These are phyloP conservation scores for Capitulum mitella DNA, from an alignment of 2,888 invertebrate species.

Conservation along the genomic window DNA sequence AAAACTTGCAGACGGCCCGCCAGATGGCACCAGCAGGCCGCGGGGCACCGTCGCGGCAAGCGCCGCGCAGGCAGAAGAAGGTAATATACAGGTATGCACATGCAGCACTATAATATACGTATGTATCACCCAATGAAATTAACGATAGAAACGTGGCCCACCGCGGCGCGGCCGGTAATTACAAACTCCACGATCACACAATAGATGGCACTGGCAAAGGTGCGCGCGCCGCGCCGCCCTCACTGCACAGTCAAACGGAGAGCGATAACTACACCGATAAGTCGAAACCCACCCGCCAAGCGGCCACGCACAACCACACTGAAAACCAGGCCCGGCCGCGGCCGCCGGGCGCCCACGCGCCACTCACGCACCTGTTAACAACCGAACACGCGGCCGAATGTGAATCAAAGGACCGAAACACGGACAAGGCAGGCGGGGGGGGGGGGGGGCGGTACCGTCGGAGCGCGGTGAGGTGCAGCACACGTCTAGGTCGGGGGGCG, in stretches of 20 bases:
- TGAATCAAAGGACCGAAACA: constrained; percentile 7
- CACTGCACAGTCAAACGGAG: neutral
- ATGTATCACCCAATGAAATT: constrained; percentile 22
- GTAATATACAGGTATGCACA: constrained; percentile 22
- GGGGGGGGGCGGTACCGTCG: neutral
- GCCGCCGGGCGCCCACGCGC: neutral
- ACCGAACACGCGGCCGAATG: neutral
- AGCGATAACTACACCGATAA: constrained; percentile 13
- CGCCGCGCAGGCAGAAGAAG: neutral
- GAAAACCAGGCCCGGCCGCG: neutral
- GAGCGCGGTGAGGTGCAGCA: neutral
- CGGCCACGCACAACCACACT: neutral
- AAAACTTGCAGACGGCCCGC: neutral
- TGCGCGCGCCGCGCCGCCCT: neutral
- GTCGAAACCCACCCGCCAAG: neutral
- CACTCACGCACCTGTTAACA: neutral
- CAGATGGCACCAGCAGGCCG: neutral
- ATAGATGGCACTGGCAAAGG: constrained; percentile 15
- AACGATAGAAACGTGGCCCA: constrained; percentile 22
- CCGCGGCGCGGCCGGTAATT: constrained; percentile 2
- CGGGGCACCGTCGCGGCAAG: neutral
- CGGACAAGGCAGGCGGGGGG: constrained; percentile 1
- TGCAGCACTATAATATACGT: constrained; percentile 19
- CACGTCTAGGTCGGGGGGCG: neutral
- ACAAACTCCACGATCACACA: constrained; percentile 17